Evolutionary conservation across 2,797 vertebrate species (phyloP).

Genomic region (Galaxias olidus): DNA sequence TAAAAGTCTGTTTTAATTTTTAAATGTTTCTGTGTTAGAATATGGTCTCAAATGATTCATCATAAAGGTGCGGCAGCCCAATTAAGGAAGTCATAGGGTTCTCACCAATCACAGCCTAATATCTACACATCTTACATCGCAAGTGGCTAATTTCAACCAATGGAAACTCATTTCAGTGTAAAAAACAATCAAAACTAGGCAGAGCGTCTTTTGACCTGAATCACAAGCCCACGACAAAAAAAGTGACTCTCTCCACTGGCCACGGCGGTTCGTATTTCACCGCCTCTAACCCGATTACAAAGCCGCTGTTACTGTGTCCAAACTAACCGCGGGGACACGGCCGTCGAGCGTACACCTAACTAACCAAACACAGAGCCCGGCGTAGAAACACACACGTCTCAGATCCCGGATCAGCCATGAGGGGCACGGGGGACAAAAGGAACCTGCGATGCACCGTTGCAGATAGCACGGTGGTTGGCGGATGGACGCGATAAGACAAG

Average conservation of each 20-base stretch:
- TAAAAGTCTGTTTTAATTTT: not conserved
- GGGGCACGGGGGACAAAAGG: too few species aligned
- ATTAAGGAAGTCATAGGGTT: not conserved
- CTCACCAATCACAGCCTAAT: not conserved
- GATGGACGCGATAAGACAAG: slow-evolving; percentile 63
- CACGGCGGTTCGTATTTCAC: not conserved
- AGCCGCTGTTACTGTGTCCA: not conserved
- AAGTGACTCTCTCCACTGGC: not conserved
- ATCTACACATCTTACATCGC: not conserved
- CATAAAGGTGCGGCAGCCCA: not conserved
- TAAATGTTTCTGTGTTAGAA: not conserved
- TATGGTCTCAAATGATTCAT: not conserved
- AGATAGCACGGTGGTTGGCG: slow-evolving; percentile 68
- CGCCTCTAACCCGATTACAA: too few species aligned
- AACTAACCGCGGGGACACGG: too few species aligned
- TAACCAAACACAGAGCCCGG: too few species aligned
- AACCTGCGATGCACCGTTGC: too few species aligned
- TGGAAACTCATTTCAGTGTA: slow-evolving; percentile 1
- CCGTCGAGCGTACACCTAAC: too few species aligned
- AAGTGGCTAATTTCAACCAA: not conserved
- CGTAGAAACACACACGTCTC: too few species aligned
- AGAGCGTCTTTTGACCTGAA: not conserved
- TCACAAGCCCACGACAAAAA: not conserved
- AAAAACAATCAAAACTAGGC: not conserved
- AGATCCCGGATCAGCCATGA: too few species aligned